Evolutionary conservation across 1,140 invertebrate species (phyloP).

Genomic region (Triops cancriformis): DNA sequence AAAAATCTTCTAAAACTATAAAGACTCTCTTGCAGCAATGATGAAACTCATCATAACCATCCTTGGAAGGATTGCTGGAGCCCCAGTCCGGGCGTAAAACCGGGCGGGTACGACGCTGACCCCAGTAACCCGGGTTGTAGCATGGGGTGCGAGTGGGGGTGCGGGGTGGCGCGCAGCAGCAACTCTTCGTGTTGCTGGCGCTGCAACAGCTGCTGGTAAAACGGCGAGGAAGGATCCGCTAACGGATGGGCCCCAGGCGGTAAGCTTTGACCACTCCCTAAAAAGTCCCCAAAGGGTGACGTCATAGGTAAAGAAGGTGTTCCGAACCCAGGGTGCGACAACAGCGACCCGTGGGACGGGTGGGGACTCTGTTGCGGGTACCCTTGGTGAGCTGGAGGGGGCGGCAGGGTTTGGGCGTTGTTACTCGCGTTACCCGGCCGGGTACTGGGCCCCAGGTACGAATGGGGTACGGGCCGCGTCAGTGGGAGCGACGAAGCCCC

Average conservation of each 20-base stretch:
- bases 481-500: background rate
- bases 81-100: conserved; percentile 48
- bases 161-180: conserved; percentile 37
- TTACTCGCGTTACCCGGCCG: background rate
- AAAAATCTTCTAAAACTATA: background rate
- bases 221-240: conserved; percentile 42
- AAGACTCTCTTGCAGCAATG: background rate
- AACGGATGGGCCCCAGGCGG: conserved; percentile 42
- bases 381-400: conserved; percentile 25
- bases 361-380: conserved; percentile 35
- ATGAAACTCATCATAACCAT: conserved; percentile 18
- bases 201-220: conserved; percentile 60
- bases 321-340: conserved; percentile 36
- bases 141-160: conserved; percentile 41
- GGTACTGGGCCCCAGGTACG: background rate
- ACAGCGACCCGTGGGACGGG: conserved; percentile 44
- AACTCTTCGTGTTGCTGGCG: conserved; percentile 45
- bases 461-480: conserved; percentile 13
- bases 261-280: conserved; percentile 31
- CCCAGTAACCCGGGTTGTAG: conserved; percentile 48
- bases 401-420: conserved; percentile 6
- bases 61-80: conserved; percentile 42
- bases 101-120: conserved; percentile 49
- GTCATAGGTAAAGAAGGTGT: conserved; percentile 30
- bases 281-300: conserved; percentile 31